These are phyloP conservation scores for Magallana gigas DNA, from an alignment of 1,140 invertebrate species.

Conservation along the genomic window DNA sequence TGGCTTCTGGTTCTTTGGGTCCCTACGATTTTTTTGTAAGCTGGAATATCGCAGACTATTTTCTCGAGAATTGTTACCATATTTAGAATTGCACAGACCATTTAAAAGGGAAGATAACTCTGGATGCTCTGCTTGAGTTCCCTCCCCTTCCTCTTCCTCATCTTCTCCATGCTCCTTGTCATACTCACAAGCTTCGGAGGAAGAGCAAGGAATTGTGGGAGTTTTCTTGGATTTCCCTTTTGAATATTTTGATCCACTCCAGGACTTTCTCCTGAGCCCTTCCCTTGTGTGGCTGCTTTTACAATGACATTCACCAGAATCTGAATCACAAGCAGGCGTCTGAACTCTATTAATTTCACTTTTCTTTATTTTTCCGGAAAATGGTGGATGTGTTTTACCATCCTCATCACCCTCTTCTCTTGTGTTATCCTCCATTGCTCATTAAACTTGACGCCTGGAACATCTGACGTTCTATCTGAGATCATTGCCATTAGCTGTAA, in stretches of 20 bases:
- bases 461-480: no score
- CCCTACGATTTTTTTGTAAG: neutral
- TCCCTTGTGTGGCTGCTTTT: neutral
- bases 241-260: neutral
- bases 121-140: constrained; percentile 5
- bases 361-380: neutral
- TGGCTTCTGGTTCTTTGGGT: neutral
- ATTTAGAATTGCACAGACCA: constrained; percentile 11
- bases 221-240: neutral
- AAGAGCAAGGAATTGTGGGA: neutral
- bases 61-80: constrained; percentile 8
- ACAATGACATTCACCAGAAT: constrained; percentile 1
- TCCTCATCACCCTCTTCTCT: no score
- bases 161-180: constrained; percentile 11
- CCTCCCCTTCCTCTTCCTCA: constrained; percentile 1
- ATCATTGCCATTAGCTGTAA: no score
- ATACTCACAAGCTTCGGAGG: constrained; percentile 1
- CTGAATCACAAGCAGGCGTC: neutral
- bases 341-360: neutral
- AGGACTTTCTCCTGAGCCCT: neutral
- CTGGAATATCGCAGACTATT: neutral
- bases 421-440: no score
- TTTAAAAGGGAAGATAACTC: constrained; percentile 2
- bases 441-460: no score
- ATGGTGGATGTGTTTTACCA: neutral